Evolutionary conservation across 2,888 invertebrate genomes (phyloP).

Genomic region (Andrena marginata): DNA sequence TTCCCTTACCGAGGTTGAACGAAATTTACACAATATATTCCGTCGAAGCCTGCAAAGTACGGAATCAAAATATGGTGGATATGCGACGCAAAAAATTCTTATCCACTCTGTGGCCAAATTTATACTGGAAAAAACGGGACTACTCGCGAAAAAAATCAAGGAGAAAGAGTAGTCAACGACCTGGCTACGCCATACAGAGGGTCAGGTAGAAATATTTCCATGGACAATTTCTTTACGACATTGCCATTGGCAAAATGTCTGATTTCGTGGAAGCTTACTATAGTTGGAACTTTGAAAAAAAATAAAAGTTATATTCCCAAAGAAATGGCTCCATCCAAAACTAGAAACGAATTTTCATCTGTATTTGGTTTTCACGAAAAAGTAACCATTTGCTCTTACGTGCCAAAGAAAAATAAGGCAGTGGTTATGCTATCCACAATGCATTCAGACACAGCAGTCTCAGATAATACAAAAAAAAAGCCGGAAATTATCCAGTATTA

Average conservation of each 20-base stretch:
- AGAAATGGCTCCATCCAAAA: conserved; percentile 58
- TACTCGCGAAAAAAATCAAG: conserved; percentile 59
- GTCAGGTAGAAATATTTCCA: too few relatives aligned
- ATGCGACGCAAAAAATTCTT: not conserved
- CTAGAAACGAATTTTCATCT: not conserved
- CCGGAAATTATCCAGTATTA: too few relatives aligned
- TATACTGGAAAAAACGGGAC: conserved; percentile 67
- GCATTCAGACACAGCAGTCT: conserved; percentile 54
- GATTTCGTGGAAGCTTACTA: too few relatives aligned
- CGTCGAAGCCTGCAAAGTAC: conserved; percentile 75
- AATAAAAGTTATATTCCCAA: conserved; percentile 23
- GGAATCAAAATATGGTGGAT: conserved; percentile 75
- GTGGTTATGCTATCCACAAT: conserved; percentile 54
- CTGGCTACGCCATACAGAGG: not conserved
- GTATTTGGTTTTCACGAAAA: conserved; percentile 2
- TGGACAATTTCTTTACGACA: too few relatives aligned
- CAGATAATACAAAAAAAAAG: too few relatives aligned
- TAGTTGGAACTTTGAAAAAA: too few relatives aligned
- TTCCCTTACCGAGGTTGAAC: too few relatives aligned
- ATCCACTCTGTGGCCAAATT: conserved; percentile 50
- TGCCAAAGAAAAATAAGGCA: conserved; percentile 70
- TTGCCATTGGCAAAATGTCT: too few relatives aligned
- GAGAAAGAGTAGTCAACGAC: not conserved
- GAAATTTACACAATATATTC: too few relatives aligned
- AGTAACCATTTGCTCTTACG: conserved; percentile 59